These are phyloP conservation scores for Plagiodera versicolora DNA, from an alignment of 2,888 invertebrate genomes.

Conservation along the genomic window DNA sequence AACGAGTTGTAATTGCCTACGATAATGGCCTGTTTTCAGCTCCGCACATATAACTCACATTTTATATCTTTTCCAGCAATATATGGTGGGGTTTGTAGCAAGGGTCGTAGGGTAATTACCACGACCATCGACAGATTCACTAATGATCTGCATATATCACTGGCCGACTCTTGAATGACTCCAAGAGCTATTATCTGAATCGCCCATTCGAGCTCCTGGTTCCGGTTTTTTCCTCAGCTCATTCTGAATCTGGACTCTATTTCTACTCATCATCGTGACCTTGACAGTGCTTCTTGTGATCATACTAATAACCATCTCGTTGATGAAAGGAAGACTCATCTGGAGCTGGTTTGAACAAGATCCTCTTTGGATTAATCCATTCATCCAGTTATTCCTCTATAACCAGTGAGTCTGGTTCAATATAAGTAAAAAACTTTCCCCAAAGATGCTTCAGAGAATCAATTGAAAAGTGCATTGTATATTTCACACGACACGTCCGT, in stretches of 20 bases:
- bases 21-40: conserved; percentile 38
- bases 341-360: too few relatives aligned
- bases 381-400: too few relatives aligned
- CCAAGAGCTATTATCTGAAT: not conserved
- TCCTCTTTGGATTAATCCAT: too few relatives aligned
- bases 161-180: conserved; percentile 11
- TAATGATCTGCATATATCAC: conserved; percentile 18
- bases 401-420: too few relatives aligned
- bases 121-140: conserved; percentile 15
- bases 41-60: conserved; percentile 31
- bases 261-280: too few relatives aligned
- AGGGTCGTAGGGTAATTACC: conserved; percentile 24
- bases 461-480: not conserved
- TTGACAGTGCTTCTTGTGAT: too few relatives aligned
- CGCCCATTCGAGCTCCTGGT: not conserved
- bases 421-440: too few relatives aligned
- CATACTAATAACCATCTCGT: too few relatives aligned
- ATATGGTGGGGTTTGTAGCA: conserved; percentile 18
- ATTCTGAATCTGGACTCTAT: too few relatives aligned
- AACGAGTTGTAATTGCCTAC: conserved; percentile 49
- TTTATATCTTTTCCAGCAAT: conserved; percentile 29
- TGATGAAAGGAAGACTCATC: too few relatives aligned
- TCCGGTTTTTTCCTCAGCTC: too few relatives aligned
- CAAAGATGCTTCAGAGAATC: too few relatives aligned
- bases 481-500: not conserved